Percentiles rank a stretch among this genome's conserved stretches.
Evolutionary conservation across 2,888 invertebrate genomes (phyloP).

Genomic region (Allygus modestus): DNA sequence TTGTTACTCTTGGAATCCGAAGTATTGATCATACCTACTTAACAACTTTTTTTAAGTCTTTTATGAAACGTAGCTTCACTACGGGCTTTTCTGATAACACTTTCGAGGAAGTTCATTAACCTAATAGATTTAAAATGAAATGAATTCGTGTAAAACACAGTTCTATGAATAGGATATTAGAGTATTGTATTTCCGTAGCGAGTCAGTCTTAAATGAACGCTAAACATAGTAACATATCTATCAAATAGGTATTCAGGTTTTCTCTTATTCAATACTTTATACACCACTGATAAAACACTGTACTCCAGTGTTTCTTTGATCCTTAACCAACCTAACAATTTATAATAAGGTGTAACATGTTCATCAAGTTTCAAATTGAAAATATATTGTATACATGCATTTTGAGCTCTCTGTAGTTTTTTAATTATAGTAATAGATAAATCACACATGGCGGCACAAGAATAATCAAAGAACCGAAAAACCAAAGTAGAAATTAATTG

Average conservation of each 20-base stretch:
- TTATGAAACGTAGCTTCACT: too few relatives aligned
- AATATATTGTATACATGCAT: too few relatives aligned
- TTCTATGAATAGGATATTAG: background rate
- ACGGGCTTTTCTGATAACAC: too few relatives aligned
- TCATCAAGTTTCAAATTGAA: too few relatives aligned
- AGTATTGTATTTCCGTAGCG: background rate
- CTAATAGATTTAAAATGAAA: too few relatives aligned
- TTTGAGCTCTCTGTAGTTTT: too few relatives aligned
- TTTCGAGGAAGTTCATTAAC: too few relatives aligned
- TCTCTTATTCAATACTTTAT: background rate
- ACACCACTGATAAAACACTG: background rate
- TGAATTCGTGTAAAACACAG: background rate
- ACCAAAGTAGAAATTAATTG: constrained; percentile 5
- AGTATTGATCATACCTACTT: too few relatives aligned
- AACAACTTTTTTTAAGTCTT: too few relatives aligned
- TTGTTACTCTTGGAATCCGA: too few relatives aligned
- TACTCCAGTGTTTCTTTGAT: background rate
- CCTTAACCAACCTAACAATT: background rate
- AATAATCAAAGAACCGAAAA: constrained; percentile 2
- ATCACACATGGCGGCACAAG: background rate
- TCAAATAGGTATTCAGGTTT: background rate
- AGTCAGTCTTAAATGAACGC: background rate
- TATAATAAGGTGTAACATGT: background rate
- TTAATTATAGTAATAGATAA: background rate
- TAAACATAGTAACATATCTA: background rate